These are phyloP conservation scores for Pocillopora meandrina DNA, from an alignment of 92 coral and sea anemone genomes.

Conservation along the genomic window DNA sequence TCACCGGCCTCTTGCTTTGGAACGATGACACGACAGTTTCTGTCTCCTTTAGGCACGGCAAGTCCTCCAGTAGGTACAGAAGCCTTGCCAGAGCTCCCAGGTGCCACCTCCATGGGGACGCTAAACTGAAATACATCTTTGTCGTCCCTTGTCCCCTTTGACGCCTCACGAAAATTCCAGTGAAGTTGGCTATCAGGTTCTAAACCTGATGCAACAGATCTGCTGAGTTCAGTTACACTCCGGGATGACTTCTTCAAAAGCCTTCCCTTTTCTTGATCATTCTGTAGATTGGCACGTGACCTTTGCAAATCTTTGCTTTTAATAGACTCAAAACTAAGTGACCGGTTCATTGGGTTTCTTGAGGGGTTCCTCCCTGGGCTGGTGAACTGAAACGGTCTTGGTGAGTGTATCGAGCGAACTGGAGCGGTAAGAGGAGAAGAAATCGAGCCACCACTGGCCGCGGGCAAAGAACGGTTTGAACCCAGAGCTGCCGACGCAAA, in stretches of 20 bases:
- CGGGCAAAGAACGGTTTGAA: slow-evolving; percentile 27
- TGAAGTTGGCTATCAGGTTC: not conserved
- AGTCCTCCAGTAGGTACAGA: not conserved
- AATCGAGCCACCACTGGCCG: slow-evolving; percentile 12
- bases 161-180: not conserved
- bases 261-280: not conserved
- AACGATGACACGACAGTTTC: slow-evolving; percentile 14
- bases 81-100: not conserved
- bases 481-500: not conserved
- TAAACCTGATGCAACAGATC: not conserved
- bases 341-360: slow-evolving; percentile 10
- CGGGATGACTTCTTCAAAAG: not conserved
- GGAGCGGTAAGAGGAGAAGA: slow-evolving; percentile 40
- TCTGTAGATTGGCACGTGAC: not conserved
- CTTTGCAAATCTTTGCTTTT: not conserved
- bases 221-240: not conserved
- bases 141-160: not conserved
- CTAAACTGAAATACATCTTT: not conserved
- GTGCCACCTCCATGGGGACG: not conserved
- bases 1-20: slow-evolving; percentile 24
- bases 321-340: slow-evolving; percentile 35
- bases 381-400: slow-evolving; percentile 30
- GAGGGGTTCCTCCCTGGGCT: slow-evolving; percentile 8
- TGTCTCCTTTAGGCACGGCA: not conserved
- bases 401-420: slow-evolving; percentile 32